phyloP scores from a whole-genome alignment of 2,113 vertebrate species.

The Bungarus multicinctus region DNA sequence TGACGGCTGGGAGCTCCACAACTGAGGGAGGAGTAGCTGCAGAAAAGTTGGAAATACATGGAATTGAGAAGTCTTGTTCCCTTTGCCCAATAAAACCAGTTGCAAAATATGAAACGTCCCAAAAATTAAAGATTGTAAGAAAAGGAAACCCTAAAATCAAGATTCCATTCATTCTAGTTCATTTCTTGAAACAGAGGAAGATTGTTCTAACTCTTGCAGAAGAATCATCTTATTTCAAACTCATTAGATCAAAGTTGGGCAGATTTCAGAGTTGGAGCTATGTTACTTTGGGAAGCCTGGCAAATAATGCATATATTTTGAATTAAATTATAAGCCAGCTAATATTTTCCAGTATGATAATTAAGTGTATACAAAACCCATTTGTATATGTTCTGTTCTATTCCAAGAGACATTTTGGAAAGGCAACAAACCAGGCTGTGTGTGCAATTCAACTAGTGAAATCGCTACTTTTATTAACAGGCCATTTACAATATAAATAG shows the following conservation, averaged over 20 bases:
- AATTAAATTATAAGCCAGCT: not conserved
- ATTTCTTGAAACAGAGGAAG: not conserved
- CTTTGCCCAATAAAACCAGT: not conserved
- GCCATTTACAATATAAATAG: not conserved
- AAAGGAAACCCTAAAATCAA: not conserved
- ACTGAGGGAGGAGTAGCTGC: constrained; percentile 20
- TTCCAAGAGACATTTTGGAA: not conserved
- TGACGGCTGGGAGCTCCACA: constrained; percentile 55
- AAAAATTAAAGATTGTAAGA: not conserved
- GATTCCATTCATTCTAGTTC: not conserved
- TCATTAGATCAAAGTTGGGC: not conserved
- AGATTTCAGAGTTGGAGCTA: not conserved
- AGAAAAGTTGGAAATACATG: not conserved
- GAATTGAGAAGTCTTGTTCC: not conserved
- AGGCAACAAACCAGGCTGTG: not conserved
- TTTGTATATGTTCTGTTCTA: not conserved
- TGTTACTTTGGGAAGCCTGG: not conserved
- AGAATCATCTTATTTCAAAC: not conserved
- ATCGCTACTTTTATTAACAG: not conserved
- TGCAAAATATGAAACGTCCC: not conserved
- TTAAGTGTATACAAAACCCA: not conserved
- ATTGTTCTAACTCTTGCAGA: not conserved
- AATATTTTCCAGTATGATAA: not conserved
- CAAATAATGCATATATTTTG: not conserved
- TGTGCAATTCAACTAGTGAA: not conserved